phyloP scores from a whole-genome alignment of 2,113 vertebrate genomes.

The Pipra filicauda region DNA sequence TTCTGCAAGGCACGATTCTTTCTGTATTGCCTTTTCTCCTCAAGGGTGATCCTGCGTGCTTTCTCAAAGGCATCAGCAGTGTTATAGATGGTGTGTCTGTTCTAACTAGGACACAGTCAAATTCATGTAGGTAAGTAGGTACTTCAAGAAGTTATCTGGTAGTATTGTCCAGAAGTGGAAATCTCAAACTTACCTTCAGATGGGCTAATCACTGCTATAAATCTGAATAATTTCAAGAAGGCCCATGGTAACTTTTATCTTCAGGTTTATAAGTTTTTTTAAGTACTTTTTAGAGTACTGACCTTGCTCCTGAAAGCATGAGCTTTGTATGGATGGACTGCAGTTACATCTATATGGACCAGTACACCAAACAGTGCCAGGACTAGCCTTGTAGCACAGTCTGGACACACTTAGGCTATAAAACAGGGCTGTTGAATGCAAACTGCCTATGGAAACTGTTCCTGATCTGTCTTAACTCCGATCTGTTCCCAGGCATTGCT shows the following conservation, averaged over 20 bases:
- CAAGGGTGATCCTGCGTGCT: no score
- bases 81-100: no score
- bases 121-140: neutral
- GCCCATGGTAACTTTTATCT: neutral
- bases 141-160: neutral
- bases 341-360: neutral
- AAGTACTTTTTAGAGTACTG: neutral
- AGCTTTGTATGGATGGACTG: neutral
- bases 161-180: neutral
- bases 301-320: neutral
- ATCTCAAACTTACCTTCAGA: neutral
- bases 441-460: neutral
- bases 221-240: neutral
- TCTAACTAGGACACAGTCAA: neutral
- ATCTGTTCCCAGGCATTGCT: fast-evolving
- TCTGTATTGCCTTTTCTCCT: no score
- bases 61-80: no score
- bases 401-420: neutral
- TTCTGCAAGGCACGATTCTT: no score
- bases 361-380: neutral
- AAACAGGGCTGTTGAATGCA: neutral
- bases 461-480: neutral
- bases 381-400: neutral
- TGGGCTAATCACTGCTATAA: neutral
- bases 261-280: neutral